Evolutionary conservation across 2,797 vertebrate genomes (phyloP), one percentile per base, ranked within the genome.

Genomic region (Aselliscus stoliczkanus): DNA sequence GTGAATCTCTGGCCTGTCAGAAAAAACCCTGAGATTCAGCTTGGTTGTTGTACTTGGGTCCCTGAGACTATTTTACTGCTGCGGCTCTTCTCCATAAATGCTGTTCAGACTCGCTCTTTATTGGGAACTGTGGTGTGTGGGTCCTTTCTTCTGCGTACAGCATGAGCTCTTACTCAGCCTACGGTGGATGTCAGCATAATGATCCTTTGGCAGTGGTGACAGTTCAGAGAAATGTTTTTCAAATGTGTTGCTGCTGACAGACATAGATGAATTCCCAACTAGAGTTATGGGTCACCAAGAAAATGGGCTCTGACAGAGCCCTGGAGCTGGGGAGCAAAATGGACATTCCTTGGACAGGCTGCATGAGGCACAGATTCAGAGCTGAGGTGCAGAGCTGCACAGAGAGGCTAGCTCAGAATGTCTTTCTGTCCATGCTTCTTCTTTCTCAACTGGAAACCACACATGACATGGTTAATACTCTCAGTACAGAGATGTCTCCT

Each of bases 211-310:
- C 76, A 58, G 31, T 37, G 42, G 60, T 97, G 93, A 96, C 86
- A 96, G 85, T 89, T 91, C 8, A 65, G 67, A 97, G 65, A 95
- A 97, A 95, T 91, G 50, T 86, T 96, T 97, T 95, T 95, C 88
- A 94, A 64, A 89, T 95, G 81, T 94, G 85, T 91, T 92, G 39
- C 85, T 87, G 81, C 88, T 89, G 92, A 95, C 37, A 90, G 92
- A 85, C 95, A 90, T 50, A 91, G 64, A 96, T 93, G 90, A 95
- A 96, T 90, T 95, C 70, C 90, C 50, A 94, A 34, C 20, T 11
- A 81, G 88, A 70, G 93, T 95, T 94, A 94, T 52, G 75, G 85
- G 69, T 96, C 88, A 77, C 90, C 65, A 69, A 58, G 70, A 95
- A 86, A 94, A 90, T 42, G 42, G 81, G 72, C 58, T 65, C 31